phyloP scores from a whole-genome alignment of 2,113 vertebrate species.

The Solea senegalensis region DNA sequence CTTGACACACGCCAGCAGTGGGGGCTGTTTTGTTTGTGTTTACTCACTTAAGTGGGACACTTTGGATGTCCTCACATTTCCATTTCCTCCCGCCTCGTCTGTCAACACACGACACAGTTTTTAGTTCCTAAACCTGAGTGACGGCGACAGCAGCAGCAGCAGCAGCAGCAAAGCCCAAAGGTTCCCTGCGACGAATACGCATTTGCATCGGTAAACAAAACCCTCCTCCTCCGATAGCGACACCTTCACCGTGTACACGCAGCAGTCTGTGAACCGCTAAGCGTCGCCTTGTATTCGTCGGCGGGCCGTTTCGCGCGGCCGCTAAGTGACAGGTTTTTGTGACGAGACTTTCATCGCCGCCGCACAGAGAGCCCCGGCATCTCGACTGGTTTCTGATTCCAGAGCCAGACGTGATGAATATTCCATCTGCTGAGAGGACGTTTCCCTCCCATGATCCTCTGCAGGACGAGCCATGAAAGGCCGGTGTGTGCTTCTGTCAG shows the following conservation, averaged over 20 bases:
- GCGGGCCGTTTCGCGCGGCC: constrained; percentile 19
- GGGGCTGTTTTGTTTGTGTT: constrained; percentile 24
- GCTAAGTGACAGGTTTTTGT: constrained; percentile 50
- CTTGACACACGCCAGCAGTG: constrained; percentile 8
- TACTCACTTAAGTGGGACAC: constrained; percentile 48
- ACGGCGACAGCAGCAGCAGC: neutral
- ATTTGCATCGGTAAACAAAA: neutral
- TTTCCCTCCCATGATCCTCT: constrained; percentile 54
- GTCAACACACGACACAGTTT: constrained; percentile 18
- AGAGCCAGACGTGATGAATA: constrained; percentile 68
- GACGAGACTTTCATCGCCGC: constrained; percentile 68
- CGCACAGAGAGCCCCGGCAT: too few relatives aligned
- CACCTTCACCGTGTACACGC: constrained; percentile 15
- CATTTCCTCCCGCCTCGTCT: constrained; percentile 18
- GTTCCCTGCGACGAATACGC: neutral
- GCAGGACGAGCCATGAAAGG: constrained; percentile 72
- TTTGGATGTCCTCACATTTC: constrained; percentile 30
- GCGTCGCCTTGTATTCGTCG: constrained; percentile 55
- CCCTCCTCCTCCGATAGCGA: neutral
- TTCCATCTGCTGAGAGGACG: constrained; percentile 71
- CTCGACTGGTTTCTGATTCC: constrained; percentile 48
- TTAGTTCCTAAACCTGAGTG: constrained; percentile 6
- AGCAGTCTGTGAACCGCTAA: constrained; percentile 38
- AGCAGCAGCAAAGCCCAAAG: constrained; percentile 16
- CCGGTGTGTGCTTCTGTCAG: too few relatives aligned